Conservation (phyloP, 2,797 vertebrate species). For the Peromyscus attwateri region DNA sequence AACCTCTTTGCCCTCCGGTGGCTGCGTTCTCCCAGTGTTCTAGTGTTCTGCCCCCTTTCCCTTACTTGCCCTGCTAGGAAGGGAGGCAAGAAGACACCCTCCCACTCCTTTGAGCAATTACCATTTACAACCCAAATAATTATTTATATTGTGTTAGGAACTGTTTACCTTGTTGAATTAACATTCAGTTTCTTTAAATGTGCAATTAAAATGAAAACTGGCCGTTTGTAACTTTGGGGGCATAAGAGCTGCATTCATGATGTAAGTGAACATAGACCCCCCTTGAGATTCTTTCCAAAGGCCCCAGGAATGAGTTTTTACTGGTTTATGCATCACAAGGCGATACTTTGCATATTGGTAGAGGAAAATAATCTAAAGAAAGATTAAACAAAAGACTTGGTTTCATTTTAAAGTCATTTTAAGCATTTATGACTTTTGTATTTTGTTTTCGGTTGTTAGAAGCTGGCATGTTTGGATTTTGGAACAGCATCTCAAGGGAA, state of each 20-base stretch:
- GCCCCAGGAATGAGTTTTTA: constrained; percentile 63
- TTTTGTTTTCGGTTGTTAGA: constrained; percentile 41
- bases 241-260: constrained; percentile 44
- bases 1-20: not conserved
- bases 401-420: constrained; percentile 43
- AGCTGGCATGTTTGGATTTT: constrained; percentile 29
- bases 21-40: not conserved
- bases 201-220: constrained; percentile 58
- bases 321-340: constrained; percentile 51
- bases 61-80: not conserved
- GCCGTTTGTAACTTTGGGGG: constrained; percentile 65
- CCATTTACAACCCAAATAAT: constrained; percentile 75
- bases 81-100: not conserved
- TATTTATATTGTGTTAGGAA: constrained; percentile 66
- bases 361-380: constrained; percentile 38
- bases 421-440: constrained; percentile 31
- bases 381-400: not conserved
- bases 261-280: constrained; percentile 52
- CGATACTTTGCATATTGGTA: constrained; percentile 7
- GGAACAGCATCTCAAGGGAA: constrained; percentile 20
- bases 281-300: constrained; percentile 64
- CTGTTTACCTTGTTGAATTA: constrained; percentile 76
- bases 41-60: not conserved
- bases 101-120: constrained; percentile 63
- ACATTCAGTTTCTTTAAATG: constrained; percentile 74